Evolutionary conservation across 2,888 invertebrate species (phyloP).

Genomic region (Tuberolachnus salignus): DNA sequence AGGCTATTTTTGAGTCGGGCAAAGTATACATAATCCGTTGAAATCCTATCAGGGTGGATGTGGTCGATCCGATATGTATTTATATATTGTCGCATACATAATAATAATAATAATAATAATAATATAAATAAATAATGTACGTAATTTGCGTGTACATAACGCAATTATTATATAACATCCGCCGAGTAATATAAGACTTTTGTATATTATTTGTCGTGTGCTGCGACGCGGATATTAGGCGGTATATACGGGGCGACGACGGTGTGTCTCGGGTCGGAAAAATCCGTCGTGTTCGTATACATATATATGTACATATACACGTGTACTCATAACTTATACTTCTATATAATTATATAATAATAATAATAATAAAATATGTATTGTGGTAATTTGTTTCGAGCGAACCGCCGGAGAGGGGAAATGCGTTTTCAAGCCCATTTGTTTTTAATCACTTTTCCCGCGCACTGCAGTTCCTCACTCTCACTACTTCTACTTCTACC

Average conservation of each 20-base stretch:
- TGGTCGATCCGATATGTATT: too few relatives aligned
- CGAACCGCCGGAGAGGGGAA: constrained; percentile 31
- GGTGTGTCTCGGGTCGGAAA: constrained; percentile 1
- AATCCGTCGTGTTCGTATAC: constrained; percentile 9
- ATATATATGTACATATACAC: background rate
- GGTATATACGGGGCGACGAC: background rate
- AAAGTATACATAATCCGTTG: too few relatives aligned
- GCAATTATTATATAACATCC: background rate
- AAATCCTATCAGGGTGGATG: too few relatives aligned
- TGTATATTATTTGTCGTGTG: background rate
- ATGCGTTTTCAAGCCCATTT: constrained; percentile 47
- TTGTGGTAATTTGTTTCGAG: constrained; percentile 47
- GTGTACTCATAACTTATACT: too few relatives aligned
- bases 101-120: too few relatives aligned
- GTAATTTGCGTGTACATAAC: background rate
- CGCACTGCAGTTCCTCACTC: background rate
- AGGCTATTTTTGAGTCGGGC: too few relatives aligned
- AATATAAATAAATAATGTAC: too few relatives aligned
- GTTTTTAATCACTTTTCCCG: constrained; percentile 51
- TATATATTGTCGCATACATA: too few relatives aligned
- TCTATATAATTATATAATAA: too few relatives aligned
- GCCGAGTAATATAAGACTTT: background rate
- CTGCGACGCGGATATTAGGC: constrained; percentile 9
- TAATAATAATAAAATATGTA: background rate
- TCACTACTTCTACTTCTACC: background rate